A percentile compares a stretch with the other conserved stretches of the same genome.
phyloP scores from a whole-genome alignment of 92 coral and sea anemone species.

The Epizoanthus fatuus region DNA sequence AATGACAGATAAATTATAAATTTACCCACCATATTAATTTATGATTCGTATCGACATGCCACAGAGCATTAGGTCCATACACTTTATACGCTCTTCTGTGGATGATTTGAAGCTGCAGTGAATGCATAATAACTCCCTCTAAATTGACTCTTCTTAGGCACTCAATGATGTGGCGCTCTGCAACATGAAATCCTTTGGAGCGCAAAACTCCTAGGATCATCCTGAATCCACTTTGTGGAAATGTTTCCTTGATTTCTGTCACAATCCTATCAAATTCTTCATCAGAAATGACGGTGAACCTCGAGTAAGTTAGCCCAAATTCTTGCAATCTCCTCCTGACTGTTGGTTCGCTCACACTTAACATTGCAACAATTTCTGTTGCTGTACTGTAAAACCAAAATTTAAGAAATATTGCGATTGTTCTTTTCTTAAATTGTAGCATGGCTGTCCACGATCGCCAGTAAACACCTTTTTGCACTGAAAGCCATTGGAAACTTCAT shows the following conservation, averaged over 20 bases:
- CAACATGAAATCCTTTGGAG: conserved; percentile 35
- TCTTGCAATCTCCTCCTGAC: conserved; percentile 48
- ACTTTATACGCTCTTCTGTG: no score
- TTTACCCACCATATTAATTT: no score
- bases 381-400: conserved; percentile 27
- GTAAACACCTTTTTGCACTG: conserved; percentile 50
- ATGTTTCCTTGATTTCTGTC: conserved; percentile 33
- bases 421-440: conserved; percentile 34
- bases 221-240: conserved; percentile 45
- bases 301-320: conserved; percentile 29
- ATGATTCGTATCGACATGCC: no score
- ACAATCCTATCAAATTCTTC: conserved; percentile 59
- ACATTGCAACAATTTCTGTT: conserved; percentile 25
- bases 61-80: no score
- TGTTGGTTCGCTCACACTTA: conserved; percentile 42
- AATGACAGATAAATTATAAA: no score
- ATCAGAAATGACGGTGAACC: conserved; percentile 48
- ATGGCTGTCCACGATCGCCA: conserved; percentile 32
- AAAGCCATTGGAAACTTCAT: conserved; percentile 15
- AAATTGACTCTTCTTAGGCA: conserved; percentile 57
- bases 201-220: conserved; percentile 44
- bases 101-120: conserved; percentile 20
- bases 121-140: conserved; percentile 58
- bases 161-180: conserved; percentile 51
- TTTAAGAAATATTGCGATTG: conserved; percentile 41